phyloP scores from a whole-genome alignment of 2,113 vertebrate species.

The Furnarius figulus region DNA sequence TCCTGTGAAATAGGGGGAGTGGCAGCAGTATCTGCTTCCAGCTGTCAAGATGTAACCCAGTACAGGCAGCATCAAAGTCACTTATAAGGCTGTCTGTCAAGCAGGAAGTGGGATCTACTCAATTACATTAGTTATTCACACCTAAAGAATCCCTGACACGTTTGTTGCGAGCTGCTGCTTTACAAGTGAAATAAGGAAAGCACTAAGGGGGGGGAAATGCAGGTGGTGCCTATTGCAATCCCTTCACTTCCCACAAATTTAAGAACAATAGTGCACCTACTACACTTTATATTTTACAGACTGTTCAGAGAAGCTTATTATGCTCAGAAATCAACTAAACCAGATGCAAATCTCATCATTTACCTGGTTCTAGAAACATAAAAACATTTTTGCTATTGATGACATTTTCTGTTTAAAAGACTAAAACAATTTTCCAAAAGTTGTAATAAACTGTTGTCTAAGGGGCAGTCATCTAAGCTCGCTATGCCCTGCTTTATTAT shows the following conservation, averaged over 20 bases:
- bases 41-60: background rate
- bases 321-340: background rate
- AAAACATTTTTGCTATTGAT: background rate
- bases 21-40: background rate
- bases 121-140: background rate
- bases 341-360: background rate
- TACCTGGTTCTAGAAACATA: background rate
- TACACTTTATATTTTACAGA: background rate
- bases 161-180: background rate
- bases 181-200: background rate
- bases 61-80: background rate
- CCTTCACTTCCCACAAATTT: background rate
- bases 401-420: background rate
- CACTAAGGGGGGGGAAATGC: background rate
- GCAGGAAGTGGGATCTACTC: conserved; percentile 9
- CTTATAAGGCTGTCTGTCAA: background rate
- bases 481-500: background rate
- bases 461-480: background rate
- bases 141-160: background rate
- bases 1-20: background rate
- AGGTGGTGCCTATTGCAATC: background rate
- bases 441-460: background rate
- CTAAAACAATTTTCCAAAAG: background rate
- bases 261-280: background rate
- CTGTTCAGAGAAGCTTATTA: background rate